A percentile compares a stretch with the other conserved stretches of the same genome.
These are phyloP conservation scores for Pycnomerus fuliginosus DNA, from an alignment of 2,888 invertebrate genomes.

Conservation along the genomic window DNA sequence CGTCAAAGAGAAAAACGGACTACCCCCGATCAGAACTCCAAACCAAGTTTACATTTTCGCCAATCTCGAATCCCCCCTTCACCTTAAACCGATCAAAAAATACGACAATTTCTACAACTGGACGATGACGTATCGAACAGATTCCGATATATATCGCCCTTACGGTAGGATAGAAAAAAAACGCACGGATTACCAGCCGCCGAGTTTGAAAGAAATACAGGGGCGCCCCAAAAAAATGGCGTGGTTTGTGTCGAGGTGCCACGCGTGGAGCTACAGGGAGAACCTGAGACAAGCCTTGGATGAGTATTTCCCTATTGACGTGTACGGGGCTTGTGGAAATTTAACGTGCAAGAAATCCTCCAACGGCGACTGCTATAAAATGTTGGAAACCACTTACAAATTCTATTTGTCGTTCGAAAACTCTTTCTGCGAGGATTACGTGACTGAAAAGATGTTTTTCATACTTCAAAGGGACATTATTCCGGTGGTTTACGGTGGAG, in stretches of 20 bases:
- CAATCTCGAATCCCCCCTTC: constrained; percentile 51
- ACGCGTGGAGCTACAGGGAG: constrained; percentile 51
- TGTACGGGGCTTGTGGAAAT: constrained; percentile 62
- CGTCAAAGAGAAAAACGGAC: not conserved
- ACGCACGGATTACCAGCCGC: constrained; percentile 20
- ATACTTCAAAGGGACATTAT: constrained; percentile 60
- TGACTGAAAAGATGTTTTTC: constrained; percentile 62
- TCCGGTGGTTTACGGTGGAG: constrained; percentile 66
- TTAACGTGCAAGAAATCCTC: constrained; percentile 37
- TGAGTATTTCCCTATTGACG: constrained; percentile 60
- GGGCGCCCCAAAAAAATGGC: constrained; percentile 55
- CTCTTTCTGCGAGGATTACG: constrained; percentile 65
- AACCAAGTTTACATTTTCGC: constrained; percentile 56
- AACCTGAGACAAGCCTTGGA: constrained; percentile 53
- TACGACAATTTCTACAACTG: constrained; percentile 55
- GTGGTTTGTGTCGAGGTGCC: constrained; percentile 61
- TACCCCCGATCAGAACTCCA: constrained; percentile 38
- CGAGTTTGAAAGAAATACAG: constrained; percentile 13
- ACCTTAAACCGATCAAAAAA: constrained; percentile 23
- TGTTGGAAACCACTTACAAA: constrained; percentile 59
- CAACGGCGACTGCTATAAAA: constrained; percentile 49
- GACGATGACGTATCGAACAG: constrained; percentile 59
- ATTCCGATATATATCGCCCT: constrained; percentile 46
- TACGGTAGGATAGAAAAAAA: constrained; percentile 31
- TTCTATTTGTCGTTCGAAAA: constrained; percentile 73